A percentile compares a stretch with the other conserved stretches of the same genome.
Evolutionary conservation across 2,797 vertebrate genomes (phyloP).

Genomic region (Fundulus diaphanus): DNA sequence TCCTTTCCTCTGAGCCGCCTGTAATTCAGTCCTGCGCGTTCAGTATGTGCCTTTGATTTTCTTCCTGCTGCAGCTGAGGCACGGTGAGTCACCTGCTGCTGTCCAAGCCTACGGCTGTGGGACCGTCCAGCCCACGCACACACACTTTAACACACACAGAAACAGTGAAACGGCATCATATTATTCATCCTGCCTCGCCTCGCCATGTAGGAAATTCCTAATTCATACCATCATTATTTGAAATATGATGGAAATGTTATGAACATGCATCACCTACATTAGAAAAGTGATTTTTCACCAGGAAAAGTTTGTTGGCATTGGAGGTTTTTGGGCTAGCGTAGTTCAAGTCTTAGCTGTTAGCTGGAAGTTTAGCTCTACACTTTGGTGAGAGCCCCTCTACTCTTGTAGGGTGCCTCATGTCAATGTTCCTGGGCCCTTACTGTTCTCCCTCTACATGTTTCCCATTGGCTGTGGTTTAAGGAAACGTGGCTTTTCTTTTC

Average conservation of each 20-base stretch:
- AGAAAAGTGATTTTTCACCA: not conserved
- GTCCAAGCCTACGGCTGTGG: conserved; percentile 50
- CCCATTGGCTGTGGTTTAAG: not conserved
- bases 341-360: not conserved
- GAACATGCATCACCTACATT: not conserved
- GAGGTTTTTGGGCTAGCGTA: not conserved
- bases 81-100: conserved; percentile 65
- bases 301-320: not conserved
- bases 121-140: conserved; percentile 44
- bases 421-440: not conserved
- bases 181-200: conserved; percentile 52
- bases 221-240: conserved; percentile 41
- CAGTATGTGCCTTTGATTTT: conserved; percentile 48
- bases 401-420: not conserved
- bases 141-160: conserved; percentile 34
- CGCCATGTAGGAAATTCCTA: conserved; percentile 29
- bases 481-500: not conserved
- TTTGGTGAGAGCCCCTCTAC: not conserved
- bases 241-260: conserved; percentile 3
- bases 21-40: conserved; percentile 49
- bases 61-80: conserved; percentile 37
- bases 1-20: conserved; percentile 26
- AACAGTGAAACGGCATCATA: conserved; percentile 35
- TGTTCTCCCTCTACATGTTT: not conserved
- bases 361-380: too few species aligned